Base-by-base conservation (phyloP, 2,888 invertebrate genomes). In the Syrphus vitripennis region DNA sequence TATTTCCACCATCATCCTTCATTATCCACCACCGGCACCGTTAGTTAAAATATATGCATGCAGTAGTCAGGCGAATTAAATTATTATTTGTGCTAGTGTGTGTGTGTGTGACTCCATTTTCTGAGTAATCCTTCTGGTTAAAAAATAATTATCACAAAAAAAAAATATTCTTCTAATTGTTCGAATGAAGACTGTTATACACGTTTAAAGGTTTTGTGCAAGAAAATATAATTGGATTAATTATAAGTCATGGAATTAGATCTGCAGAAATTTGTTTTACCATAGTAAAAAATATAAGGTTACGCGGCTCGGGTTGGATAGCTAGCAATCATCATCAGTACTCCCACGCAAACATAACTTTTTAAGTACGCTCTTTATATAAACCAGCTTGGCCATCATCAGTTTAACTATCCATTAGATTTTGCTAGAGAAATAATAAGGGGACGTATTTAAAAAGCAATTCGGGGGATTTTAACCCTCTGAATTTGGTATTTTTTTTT, bases 181-280 rank as follows among this genome's bases (percentile, higher is more conserved):
- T 86, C 69, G 70, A 24, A 63, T 74, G 74, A 63, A 70, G 77
- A 10, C 10, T 19, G 3, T 19, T 9, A 4, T 31, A 21, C 48
- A 50, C 77, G 78, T 74, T 45, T 50, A 65, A 59, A 78, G 45
- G 7, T 65, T 61, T 82, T 82, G 71, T 71, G 74, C 74, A 74
- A 77, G 65, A 78, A n/a, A n/a, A 74, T 65, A 70, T 86, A 86
- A 86, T 86, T 82, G 86, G 81, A 86, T 86, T 84, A 76, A 77
- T 86, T 86, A 65, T 77, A 69, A 77, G 70, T 59, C 42, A 76
- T 29, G 57, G 19, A 57, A 59, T 69, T 61, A 40, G 45, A 81
- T 61, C 67, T 84, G 76, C 71, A 84, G 53, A 81, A 72, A 57
- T 69, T 10, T 45, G 16, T 59, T 50, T 10, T n/a, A 21, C 31